phyloP scores from a whole-genome alignment of 2,797 vertebrate genomes.

The Valencia hispanica region DNA sequence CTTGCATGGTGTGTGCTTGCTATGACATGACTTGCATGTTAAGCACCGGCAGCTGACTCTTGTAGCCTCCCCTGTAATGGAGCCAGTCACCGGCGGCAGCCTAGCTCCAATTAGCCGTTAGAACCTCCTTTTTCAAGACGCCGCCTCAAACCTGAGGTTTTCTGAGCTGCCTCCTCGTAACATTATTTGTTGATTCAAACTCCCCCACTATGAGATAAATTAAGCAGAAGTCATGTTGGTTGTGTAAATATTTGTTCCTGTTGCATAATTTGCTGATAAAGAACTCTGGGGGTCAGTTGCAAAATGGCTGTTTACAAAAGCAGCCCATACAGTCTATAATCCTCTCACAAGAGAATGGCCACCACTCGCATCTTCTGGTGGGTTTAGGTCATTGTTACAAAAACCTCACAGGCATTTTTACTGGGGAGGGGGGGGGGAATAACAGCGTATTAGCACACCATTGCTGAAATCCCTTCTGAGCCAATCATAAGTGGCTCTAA shows the following conservation, averaged over 20 bases:
- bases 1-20: constrained; percentile 62
- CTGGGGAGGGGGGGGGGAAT: constrained; percentile 27
- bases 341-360: constrained; percentile 39
- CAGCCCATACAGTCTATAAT: constrained; percentile 39
- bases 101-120: constrained; percentile 74
- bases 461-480: constrained; percentile 37
- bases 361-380: constrained; percentile 27
- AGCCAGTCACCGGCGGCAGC: constrained; percentile 69
- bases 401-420: constrained; percentile 45
- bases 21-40: constrained; percentile 71
- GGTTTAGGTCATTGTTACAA: constrained; percentile 51
- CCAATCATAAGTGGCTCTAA: constrained; percentile 32
- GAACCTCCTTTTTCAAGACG: constrained; percentile 61
- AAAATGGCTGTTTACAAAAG: constrained; percentile 47
- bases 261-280: constrained; percentile 43
- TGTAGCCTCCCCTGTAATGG: constrained; percentile 66
- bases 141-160: constrained; percentile 44
- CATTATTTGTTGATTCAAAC: constrained; percentile 21
- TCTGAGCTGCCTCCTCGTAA: constrained; percentile 4
- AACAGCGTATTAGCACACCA: constrained; percentile 47
- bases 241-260: constrained; percentile 33
- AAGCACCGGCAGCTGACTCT: constrained; percentile 73
- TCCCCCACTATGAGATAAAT: constrained; percentile 4
- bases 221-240: constrained; percentile 9
- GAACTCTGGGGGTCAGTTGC: constrained; percentile 22